Evolutionary conservation across 2,113 vertebrate species (phyloP).

Genomic region (Ceratotherium simum): DNA sequence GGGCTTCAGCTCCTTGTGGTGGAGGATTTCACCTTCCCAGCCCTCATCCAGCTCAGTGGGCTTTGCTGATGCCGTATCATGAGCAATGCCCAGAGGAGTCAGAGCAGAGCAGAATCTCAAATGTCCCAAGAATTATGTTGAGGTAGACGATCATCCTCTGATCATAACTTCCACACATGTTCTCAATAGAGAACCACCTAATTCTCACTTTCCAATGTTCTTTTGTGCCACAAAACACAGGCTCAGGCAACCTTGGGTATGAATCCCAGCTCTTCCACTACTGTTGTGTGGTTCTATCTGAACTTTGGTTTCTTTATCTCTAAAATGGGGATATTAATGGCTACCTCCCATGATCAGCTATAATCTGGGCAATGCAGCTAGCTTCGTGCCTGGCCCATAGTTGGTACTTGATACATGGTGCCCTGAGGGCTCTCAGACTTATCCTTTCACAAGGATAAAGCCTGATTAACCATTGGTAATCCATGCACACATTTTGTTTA

Average conservation of each 20-base stretch:
- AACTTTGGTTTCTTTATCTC: not conserved
- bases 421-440: not conserved
- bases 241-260: not conserved
- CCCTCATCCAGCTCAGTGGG: not conserved
- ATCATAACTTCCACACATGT: not conserved
- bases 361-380: not conserved
- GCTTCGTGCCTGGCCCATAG: not conserved
- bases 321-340: not conserved
- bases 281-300: not conserved
- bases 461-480: not conserved
- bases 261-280: not conserved
- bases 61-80: not conserved
- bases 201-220: not conserved
- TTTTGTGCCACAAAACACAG: not conserved
- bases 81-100: not conserved
- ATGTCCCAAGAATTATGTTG: not conserved
- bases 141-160: not conserved
- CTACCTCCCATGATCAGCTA: not conserved
- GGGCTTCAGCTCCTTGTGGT: not conserved
- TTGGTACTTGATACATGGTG: not conserved
- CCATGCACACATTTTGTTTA: not conserved
- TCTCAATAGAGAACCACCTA: not conserved
- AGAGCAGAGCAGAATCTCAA: not conserved
- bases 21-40: not conserved
- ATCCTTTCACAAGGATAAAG: not conserved